Percentiles rank a stretch among this genome's conserved stretches.
Evolutionary conservation across 2,113 vertebrate genomes (phyloP).

Genomic region (Zosterops pallidus): DNA sequence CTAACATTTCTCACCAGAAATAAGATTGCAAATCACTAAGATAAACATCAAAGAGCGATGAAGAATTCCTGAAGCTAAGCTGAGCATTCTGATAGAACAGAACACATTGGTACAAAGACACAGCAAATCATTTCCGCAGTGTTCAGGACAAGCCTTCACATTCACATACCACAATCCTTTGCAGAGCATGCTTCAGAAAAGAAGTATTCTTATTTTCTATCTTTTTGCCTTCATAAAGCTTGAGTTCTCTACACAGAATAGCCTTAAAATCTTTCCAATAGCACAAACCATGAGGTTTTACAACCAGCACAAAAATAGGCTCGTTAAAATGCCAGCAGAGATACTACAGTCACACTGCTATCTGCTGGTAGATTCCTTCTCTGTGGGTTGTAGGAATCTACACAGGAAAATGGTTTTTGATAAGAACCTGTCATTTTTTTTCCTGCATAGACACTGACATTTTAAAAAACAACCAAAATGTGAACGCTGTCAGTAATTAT

Average conservation of each 20-base stretch:
- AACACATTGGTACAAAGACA: neutral
- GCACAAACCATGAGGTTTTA: neutral
- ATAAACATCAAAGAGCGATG: neutral
- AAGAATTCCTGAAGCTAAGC: neutral
- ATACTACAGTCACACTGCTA: neutral
- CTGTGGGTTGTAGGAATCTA: neutral
- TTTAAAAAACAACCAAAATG: neutral
- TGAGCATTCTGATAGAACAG: neutral
- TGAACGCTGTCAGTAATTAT: neutral
- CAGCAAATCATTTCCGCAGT: neutral
- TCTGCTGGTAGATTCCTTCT: neutral
- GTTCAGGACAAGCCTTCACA: neutral
- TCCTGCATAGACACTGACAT: neutral
- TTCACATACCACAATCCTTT: rapidly evolving
- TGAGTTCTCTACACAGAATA: neutral
- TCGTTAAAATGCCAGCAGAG: neutral
- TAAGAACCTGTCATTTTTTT: neutral
- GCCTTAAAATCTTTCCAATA: neutral
- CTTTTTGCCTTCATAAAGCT: neutral
- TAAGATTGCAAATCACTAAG: neutral
- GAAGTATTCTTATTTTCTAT: neutral
- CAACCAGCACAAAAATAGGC: neutral
- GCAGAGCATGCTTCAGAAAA: neutral
- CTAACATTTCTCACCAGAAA: neutral
- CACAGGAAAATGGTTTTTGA: neutral